phyloP scores from a whole-genome alignment of 2,113 vertebrate genomes.

The Pteronura brasiliensis region DNA sequence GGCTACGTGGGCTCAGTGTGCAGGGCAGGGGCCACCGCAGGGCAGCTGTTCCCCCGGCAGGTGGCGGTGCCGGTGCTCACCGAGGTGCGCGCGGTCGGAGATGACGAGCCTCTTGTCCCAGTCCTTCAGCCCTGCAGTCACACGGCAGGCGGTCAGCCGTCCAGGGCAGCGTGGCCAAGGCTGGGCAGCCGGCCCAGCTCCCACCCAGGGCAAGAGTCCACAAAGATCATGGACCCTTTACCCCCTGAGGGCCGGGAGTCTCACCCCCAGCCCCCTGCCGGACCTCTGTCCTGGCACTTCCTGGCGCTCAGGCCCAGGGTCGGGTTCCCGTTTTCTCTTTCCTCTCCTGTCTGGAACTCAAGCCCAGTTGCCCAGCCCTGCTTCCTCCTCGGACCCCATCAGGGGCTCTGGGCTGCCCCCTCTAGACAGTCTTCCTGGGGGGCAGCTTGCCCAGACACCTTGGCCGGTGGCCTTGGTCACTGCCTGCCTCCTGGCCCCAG shows the following conservation, averaged over 20 bases:
- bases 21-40: accelerated
- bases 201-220: neutral
- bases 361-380: accelerated
- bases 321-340: accelerated
- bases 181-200: accelerated
- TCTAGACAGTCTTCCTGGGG: accelerated
- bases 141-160: accelerated
- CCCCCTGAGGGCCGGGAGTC: neutral
- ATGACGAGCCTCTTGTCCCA: conserved; percentile 98
- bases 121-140: conserved; percentile 91
- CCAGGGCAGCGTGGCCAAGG: neutral
- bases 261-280: accelerated
- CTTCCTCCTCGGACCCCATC: too few relatives aligned
- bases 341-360: accelerated
- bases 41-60: accelerated
- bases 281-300: neutral
- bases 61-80: conserved; percentile 76
- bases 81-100: conserved; percentile 97
- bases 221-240: neutral
- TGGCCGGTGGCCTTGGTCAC: accelerated
- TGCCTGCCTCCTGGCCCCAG: accelerated
- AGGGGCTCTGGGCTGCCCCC: neutral
- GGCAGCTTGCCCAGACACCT: neutral
- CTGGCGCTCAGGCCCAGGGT: accelerated
- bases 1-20: accelerated